Percentiles rank a stretch among this genome's conserved stretches.
Conservation (phyloP, 2,888 invertebrate species). For the Tiliacea aurago region DNA sequence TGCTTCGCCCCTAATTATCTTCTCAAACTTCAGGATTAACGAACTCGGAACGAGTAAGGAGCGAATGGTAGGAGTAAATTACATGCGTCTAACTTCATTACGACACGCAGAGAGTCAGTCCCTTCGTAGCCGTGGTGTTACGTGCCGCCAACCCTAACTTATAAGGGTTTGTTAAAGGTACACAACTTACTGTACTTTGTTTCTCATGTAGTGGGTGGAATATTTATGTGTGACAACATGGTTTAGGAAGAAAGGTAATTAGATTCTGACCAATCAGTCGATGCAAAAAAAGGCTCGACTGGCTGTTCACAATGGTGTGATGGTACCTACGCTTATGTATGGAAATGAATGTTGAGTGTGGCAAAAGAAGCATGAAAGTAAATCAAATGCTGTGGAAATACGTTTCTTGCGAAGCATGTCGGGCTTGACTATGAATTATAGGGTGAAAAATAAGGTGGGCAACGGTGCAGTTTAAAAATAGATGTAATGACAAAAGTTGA, state of each 20-base stretch:
- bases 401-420: no score
- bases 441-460: no score
- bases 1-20: slow-evolving; percentile 77
- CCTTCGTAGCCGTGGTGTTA: slow-evolving; percentile 46
- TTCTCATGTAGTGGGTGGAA: slow-evolving; percentile 13
- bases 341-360: no score
- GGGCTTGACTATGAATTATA: no score
- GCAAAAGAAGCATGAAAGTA: no score
- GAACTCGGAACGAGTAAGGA: slow-evolving; percentile 68
- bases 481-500: no score
- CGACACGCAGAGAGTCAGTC: slow-evolving; percentile 59
- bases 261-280: no score
- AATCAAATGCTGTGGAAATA: no score
- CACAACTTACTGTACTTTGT: slow-evolving; percentile 35
- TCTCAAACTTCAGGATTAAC: slow-evolving; percentile 77
- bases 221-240: slow-evolving; percentile 32
- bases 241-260: neutral
- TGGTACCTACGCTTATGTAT: no score
- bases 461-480: no score
- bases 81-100: slow-evolving; percentile 76
- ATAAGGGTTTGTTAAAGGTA: slow-evolving; percentile 49
- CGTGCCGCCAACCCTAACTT: slow-evolving; percentile 49
- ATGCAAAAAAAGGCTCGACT: no score
- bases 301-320: no score
- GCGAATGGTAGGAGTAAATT: slow-evolving; percentile 68